Conservation (phyloP, 2,888 invertebrate genomes). For the Latrodectus elegans region DNA sequence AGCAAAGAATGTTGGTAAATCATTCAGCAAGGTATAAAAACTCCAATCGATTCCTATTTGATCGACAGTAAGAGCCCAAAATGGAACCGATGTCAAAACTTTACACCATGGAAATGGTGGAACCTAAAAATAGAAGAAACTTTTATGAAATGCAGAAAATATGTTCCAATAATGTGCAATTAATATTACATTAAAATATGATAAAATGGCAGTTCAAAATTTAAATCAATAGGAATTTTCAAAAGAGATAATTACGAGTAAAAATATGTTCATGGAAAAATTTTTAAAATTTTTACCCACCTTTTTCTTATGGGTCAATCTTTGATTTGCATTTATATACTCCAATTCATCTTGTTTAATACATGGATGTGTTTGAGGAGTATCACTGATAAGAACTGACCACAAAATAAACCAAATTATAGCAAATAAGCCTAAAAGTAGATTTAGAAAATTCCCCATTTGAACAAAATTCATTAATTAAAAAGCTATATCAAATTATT, state of each 20-base stretch:
- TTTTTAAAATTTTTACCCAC: not conserved
- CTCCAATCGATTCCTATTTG: conserved; percentile 94
- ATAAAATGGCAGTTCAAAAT: not conserved
- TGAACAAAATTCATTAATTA: too few species aligned
- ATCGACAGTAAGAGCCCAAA: conserved; percentile 88
- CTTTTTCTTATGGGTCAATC: conserved; percentile 29
- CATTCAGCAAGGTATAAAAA: conserved; percentile 88
- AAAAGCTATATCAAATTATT: too few species aligned
- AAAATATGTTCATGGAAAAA: not conserved
- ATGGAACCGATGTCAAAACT: conserved; percentile 84
- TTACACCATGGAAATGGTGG: conserved; percentile 86
- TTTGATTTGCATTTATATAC: conserved; percentile 46
- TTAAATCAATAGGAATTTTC: not conserved
- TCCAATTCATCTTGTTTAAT: conserved; percentile 37
- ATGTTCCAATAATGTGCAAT: too few species aligned
- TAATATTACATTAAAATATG: not conserved
- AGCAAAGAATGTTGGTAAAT: conserved; percentile 89
- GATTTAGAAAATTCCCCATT: not conserved
- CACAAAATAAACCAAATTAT: conserved; percentile 56
- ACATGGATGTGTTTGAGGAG: conserved; percentile 39
- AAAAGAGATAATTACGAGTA: too few species aligned
- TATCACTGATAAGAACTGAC: conserved; percentile 35
- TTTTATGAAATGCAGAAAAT: not conserved
- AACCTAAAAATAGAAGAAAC: conserved; percentile 78
- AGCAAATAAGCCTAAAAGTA: conserved; percentile 35